Evolutionary conservation across 1,140 invertebrate genomes (phyloP).

Genomic region (Heterodera carotae): DNA sequence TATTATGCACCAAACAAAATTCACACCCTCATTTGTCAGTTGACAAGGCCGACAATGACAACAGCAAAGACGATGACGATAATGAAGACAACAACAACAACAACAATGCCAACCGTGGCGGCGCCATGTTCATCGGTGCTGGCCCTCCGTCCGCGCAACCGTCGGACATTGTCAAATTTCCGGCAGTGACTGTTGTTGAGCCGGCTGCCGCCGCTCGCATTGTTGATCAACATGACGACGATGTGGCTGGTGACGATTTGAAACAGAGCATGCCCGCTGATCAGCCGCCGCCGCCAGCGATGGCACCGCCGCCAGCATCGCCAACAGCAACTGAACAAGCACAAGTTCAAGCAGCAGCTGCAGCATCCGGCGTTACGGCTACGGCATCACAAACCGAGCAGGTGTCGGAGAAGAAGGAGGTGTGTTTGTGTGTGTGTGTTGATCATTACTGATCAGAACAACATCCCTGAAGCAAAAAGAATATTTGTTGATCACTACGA

Average conservation of each 20-base stretch:
- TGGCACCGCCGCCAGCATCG: neutral
- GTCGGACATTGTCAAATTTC: constrained; percentile 25
- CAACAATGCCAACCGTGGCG: constrained; percentile 10
- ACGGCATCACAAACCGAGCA: neutral
- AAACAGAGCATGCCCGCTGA: too few species aligned
- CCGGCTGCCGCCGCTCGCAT: too few species aligned
- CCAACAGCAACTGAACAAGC: neutral
- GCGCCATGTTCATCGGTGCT: neutral
- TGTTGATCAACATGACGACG: neutral
- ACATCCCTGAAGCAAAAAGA: neutral
- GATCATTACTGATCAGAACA: too few species aligned
- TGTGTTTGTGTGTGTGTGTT: too few species aligned
- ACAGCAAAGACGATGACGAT: constrained; percentile 23
- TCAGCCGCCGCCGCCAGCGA: neutral
- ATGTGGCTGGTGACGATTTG: too few species aligned
- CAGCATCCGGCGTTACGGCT: neutral
- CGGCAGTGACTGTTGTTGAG: constrained; percentile 21
- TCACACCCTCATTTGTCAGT: neutral
- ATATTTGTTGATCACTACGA: too few species aligned
- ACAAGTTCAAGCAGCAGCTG: neutral
- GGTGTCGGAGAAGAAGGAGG: constrained; percentile 9
- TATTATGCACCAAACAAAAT: neutral
- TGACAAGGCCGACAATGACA: constrained; percentile 14
- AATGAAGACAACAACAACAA: constrained; percentile 12
- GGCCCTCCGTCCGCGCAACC: constrained; percentile 26